Conservation (phyloP, 2,888 invertebrate species). For the Athrips mouffetella region DNA sequence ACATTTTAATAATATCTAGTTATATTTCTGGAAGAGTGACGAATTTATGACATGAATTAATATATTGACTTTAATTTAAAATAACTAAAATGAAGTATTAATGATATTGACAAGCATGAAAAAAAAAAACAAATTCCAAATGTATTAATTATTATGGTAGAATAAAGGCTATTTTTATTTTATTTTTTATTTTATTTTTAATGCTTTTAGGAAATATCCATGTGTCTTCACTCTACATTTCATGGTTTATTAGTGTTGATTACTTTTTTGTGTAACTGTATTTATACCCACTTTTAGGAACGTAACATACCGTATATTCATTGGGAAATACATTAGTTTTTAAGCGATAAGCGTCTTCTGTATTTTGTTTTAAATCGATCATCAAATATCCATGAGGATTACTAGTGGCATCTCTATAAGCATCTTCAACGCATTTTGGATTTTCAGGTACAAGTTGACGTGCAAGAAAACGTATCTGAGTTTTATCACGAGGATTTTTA, state of each 20-base stretch:
- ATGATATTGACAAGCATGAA: no score
- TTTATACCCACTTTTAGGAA: conserved; percentile 25
- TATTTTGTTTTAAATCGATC: conserved; percentile 30
- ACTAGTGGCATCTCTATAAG: conserved; percentile 30
- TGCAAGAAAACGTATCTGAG: conserved; percentile 28
- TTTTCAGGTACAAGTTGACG: conserved; percentile 31
- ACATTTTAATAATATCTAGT: no score
- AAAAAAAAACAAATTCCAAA: no score
- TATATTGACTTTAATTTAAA: no score
- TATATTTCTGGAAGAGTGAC: no score
- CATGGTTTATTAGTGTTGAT: conserved; percentile 27
- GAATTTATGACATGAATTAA: no score
- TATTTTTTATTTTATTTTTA: no score
- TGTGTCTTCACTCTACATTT: conserved; percentile 21
- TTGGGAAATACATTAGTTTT: conserved; percentile 27
- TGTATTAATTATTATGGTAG: no score
- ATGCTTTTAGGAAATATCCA: conserved; percentile 23
- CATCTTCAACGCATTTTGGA: conserved; percentile 29
- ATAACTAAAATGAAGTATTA: no score
- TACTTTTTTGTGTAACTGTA: conserved; percentile 23
- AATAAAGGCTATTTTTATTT: no score
- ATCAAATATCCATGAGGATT: conserved; percentile 31
- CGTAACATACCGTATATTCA: conserved; percentile 1
- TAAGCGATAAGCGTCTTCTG: conserved; percentile 24
- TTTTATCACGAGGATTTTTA: conserved; percentile 31